Evolutionary conservation across 2,113 vertebrate species (phyloP), one percentile per base, ranked within the genome.

Genomic region (Polypterus senegalus): DNA sequence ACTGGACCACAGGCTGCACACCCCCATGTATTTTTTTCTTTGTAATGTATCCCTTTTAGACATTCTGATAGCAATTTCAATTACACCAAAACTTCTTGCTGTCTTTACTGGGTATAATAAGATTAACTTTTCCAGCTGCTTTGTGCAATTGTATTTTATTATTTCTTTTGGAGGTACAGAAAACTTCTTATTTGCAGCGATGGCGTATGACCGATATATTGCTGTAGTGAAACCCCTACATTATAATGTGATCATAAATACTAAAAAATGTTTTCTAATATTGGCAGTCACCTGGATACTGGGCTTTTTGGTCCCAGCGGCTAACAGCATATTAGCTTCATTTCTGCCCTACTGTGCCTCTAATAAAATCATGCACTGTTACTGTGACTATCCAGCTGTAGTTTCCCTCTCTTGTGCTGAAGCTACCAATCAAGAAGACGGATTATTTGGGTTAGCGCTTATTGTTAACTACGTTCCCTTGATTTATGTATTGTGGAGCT

Each of bases 21-120:
- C 56, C 27, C 70, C 67, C 47, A 61, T 77, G n/a, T n/a, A n/a
- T n/a, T n/a, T n/a, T n/a, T n/a, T n/a, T n/a, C n/a, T n/a, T n/a
- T n/a, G n/a, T n/a, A 69, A 70, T 44, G 58, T 74, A 5, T 70
- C 74, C 63, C 69, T 68, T 60, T 61, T 73, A 65, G 69, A 74
- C 47, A 57, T 76, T 66, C 70, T 62, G n/a, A 67, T 67, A 58
- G 58, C 67, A 51, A 66, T 61, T 9, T 44, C 62, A 4, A 70
- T 69, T n/a, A 69, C 69, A 67, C 69, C 67, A 3, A 67, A 70
- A 61, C 64, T 48, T 8, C 63, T 77, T 44, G 58, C 61, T 1
- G 61, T 66, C 46, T 68, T 67, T 47, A 61, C 70, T 48, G 70
- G 63, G 54, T 51, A 52, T 4, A 27, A 64, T 58, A 60, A 57